Conservation (phyloP, 2,113 vertebrate genomes). For the Microtus pennsylvanicus region DNA sequence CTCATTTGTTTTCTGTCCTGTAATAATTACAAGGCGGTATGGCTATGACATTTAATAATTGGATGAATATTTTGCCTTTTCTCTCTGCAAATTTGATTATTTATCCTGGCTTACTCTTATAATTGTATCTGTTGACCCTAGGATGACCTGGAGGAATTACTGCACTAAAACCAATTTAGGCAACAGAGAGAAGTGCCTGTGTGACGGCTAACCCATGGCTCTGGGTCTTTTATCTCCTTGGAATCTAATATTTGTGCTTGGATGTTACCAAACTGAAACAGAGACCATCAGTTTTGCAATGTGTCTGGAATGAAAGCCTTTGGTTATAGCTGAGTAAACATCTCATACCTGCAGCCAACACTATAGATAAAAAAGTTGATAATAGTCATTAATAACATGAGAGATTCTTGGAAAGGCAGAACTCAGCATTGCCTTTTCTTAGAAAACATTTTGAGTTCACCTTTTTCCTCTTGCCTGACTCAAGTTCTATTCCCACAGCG, state of each 20-base stretch:
- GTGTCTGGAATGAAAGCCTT: neutral
- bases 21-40: neutral
- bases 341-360: neutral
- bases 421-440: constrained; percentile 34
- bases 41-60: constrained; percentile 47
- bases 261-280: neutral
- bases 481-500: constrained; percentile 18
- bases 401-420: constrained; percentile 55
- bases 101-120: neutral
- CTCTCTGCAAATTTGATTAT: constrained; percentile 47
- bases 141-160: constrained; percentile 55
- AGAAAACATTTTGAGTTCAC: constrained; percentile 13
- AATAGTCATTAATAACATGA: constrained; percentile 70
- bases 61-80: constrained; percentile 46
- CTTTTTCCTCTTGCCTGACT: neutral
- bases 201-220: neutral
- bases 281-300: neutral
- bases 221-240: neutral
- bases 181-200: neutral
- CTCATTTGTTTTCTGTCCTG: neutral
- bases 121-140: constrained; percentile 33
- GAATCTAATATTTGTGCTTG: neutral
- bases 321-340: neutral
- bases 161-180: neutral
- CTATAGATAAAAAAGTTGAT: neutral